Percentiles rank a stretch among this genome's conserved stretches.
Evolutionary conservation across 2,113 vertebrate species (phyloP).

Genomic region (Bathybates hornii): DNA sequence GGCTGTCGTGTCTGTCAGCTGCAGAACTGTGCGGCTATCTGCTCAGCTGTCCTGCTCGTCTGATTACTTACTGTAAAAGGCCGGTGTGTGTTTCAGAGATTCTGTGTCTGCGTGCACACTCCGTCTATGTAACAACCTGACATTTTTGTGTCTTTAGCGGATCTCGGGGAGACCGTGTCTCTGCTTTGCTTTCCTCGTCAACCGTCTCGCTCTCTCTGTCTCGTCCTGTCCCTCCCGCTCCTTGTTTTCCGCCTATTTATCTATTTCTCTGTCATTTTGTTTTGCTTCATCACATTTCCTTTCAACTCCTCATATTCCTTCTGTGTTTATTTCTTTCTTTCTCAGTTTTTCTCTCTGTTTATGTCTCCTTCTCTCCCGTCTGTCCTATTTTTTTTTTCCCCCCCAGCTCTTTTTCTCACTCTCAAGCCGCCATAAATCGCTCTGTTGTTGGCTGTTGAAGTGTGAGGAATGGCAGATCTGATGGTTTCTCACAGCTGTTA

Average conservation of each 20-base stretch:
- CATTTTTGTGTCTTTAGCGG: neutral
- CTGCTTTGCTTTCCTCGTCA: neutral
- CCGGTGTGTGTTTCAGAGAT: neutral
- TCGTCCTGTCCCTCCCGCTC: neutral
- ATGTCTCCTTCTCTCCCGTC: slow-evolving; percentile 25
- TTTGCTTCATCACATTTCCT: slow-evolving; percentile 19
- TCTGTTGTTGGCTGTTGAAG: slow-evolving; percentile 66
- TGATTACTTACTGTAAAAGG: neutral
- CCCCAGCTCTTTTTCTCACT: neutral
- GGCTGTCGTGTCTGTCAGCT: neutral
- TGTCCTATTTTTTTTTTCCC: neutral
- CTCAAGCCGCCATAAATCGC: slow-evolving; percentile 51
- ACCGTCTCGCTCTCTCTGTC: neutral
- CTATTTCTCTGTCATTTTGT: neutral
- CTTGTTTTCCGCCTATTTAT: slow-evolving; percentile 13
- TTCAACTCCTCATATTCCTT: neutral
- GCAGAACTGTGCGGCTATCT: neutral
- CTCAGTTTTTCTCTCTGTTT: slow-evolving; percentile 24
- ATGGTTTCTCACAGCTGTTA: slow-evolving; percentile 63
- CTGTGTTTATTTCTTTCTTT: slow-evolving; percentile 40
- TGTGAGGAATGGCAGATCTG: slow-evolving; percentile 68
- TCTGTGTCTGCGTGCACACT: neutral
- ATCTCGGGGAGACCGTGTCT: neutral
- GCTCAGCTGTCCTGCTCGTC: neutral
- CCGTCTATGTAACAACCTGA: neutral